Evolutionary conservation across 2,888 invertebrate species (phyloP).

Genomic region (Scaeva pyrastri): DNA sequence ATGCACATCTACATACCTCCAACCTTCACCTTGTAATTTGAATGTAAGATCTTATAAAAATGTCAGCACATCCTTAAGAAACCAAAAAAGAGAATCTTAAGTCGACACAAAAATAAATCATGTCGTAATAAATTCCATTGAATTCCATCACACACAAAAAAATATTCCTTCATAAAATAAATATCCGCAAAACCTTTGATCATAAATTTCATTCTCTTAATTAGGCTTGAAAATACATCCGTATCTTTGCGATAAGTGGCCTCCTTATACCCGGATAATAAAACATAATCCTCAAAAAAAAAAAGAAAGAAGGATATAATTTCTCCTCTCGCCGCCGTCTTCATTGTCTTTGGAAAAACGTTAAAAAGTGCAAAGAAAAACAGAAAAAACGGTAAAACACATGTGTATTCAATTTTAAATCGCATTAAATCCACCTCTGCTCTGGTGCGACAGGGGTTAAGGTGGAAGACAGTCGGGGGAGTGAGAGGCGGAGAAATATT

Average conservation of each 20-base stretch:
- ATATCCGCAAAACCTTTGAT: constrained; percentile 19
- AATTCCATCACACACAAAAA: not conserved
- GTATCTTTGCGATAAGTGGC: not conserved
- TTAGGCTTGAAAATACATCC: constrained; percentile 29
- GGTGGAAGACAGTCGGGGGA: too few species aligned
- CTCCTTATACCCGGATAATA: constrained; percentile 13
- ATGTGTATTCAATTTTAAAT: constrained; percentile 42
- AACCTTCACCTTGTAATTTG: too few species aligned
- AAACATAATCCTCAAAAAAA: constrained; percentile 22
- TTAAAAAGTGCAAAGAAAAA: not conserved
- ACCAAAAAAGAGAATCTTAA: not conserved
- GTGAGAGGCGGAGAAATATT: constrained; percentile 19
- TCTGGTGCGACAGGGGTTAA: too few species aligned
- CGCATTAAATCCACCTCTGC: constrained; percentile 31
- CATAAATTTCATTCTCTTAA: constrained; percentile 29
- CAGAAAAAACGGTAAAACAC: not conserved
- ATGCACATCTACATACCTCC: too few species aligned
- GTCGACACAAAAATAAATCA: not conserved
- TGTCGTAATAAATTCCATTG: not conserved
- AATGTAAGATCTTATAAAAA: too few species aligned
- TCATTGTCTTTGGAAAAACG: constrained; percentile 21
- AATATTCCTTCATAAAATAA: not conserved
- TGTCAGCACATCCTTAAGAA: too few species aligned
- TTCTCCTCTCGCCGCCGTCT: not conserved
- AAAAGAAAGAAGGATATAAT: not conserved